Base-by-base conservation (phyloP, 1,140 invertebrate genomes). In the Aphelenchoides besseyi region DNA sequence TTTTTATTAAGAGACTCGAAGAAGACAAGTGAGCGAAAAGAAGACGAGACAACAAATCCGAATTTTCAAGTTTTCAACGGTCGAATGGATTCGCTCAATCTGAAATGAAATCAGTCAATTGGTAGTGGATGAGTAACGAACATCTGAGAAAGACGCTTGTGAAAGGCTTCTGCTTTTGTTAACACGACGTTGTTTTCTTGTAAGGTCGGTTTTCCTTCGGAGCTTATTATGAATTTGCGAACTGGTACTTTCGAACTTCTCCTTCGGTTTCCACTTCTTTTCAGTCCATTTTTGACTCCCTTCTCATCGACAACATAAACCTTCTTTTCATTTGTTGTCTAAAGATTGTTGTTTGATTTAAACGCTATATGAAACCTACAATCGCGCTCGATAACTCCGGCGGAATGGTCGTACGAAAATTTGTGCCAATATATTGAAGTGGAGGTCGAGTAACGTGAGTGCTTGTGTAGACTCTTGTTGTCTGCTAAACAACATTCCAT, bases 401-500 rank as follows among this genome's bases (percentile, higher is more conserved):
- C 12, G 41, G 12, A 23, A 23, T 12, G 12, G 41, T 48, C 41
- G 41, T 12, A 12, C 41, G 41, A 23, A 48, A 48, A 12, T 16
- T 23, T 16, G 12, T 48, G 41, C 41, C 41, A 23, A 16, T 16
- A 23, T 48, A 48, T 59, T 59, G 55, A 8, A 23, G 55, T 8
- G 55, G 55, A 5, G 55, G 55, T 29, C 55, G 55, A 28, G 55
- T 59, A 8, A 59, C 55, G 5, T 23, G 55, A 8, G 55, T 59
- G 5, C 5, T 8, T 33, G 55, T 59, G 55, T 59, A 59, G 26
- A 59, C 55, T 12, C 5, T 28, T 8, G 55, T 59, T 5, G 5
- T 59, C 55, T 59, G 5, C 55, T 59, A 33, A 41, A 41, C 55
- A 59, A 59, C 18, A n/a, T n/a, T n/a, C n/a, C n/a, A n/a, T n/a